These are phyloP conservation scores for Thryonomys swinderianus DNA, from an alignment of 2,113 vertebrate species.

Conservation along the genomic window DNA sequence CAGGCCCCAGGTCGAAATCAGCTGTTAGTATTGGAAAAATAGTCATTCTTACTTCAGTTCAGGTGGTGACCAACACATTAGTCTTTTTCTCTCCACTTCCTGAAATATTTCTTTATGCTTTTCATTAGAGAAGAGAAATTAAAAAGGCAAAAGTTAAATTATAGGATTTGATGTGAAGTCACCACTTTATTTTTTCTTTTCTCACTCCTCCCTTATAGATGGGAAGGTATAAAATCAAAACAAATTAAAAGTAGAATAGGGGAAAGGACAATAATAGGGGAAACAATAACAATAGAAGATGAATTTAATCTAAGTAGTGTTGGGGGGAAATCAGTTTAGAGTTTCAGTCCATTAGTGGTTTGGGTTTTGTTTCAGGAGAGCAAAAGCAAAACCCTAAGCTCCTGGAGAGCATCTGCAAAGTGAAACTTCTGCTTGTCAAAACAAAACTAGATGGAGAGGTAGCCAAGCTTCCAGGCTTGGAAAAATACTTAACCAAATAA, in stretches of 20 bases:
- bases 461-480: background rate
- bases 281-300: background rate
- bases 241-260: background rate
- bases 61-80: background rate
- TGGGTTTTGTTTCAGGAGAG: conserved; percentile 25
- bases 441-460: conserved; percentile 38
- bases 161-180: background rate
- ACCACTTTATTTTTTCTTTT: conserved; percentile 4
- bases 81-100: background rate
- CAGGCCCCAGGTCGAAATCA: background rate
- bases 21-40: background rate
- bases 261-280: background rate
- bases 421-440: conserved; percentile 39
- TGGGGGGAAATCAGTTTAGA: conserved; percentile 36
- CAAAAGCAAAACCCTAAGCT: conserved; percentile 35
- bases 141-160: background rate
- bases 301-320: background rate
- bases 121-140: conserved; percentile 53
- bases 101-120: background rate
- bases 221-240: conserved; percentile 18
- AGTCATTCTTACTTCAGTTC: background rate
- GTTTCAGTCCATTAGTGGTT: conserved; percentile 46
- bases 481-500: conserved; percentile 19
- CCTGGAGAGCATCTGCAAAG: conserved; percentile 48
- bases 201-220: background rate